Conservation (phyloP, 1,140 invertebrate genomes). For the Nasonia giraulti region DNA sequence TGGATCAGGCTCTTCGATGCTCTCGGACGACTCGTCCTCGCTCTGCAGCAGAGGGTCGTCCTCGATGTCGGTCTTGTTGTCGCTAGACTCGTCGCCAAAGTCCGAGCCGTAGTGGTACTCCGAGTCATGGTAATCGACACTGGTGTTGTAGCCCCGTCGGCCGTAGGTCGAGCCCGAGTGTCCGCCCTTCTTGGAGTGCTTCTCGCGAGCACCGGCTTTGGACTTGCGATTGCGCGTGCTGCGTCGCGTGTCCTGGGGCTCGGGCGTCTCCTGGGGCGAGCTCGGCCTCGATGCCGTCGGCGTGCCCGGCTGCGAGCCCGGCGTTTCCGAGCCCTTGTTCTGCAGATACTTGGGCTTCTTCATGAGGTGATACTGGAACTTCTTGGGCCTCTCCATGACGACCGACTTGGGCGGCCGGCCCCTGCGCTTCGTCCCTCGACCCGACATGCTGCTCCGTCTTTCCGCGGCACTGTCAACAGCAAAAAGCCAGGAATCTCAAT, state of each 20-base stretch:
- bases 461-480: conserved; percentile 48
- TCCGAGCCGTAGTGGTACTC: conserved; percentile 94
- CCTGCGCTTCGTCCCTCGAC: conserved; percentile 86
- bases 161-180: conserved; percentile 76
- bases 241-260: conserved; percentile 79
- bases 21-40: conserved; percentile 80
- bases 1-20: conserved; percentile 78
- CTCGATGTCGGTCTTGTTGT: conserved; percentile 82
- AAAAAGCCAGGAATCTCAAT: conserved; percentile 33
- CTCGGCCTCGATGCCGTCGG: conserved; percentile 84
- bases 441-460: conserved; percentile 80
- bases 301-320: conserved; percentile 81
- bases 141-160: conserved; percentile 83
- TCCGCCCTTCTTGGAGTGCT: conserved; percentile 77
- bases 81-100: conserved; percentile 89
- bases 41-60: conserved; percentile 81
- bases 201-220: conserved; percentile 68
- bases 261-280: conserved; percentile 81
- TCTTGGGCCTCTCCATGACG: conserved; percentile 86
- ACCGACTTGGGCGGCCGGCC: conserved; percentile 92
- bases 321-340: conserved; percentile 79
- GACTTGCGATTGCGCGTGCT: conserved; percentile 75
- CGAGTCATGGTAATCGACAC: conserved; percentile 85
- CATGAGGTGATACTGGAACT: conserved; percentile 90
- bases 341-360: conserved; percentile 94